These are phyloP conservation scores for Nothocercus nigrocapillus DNA, from an alignment of 2,113 vertebrate species.

Conservation along the genomic window DNA sequence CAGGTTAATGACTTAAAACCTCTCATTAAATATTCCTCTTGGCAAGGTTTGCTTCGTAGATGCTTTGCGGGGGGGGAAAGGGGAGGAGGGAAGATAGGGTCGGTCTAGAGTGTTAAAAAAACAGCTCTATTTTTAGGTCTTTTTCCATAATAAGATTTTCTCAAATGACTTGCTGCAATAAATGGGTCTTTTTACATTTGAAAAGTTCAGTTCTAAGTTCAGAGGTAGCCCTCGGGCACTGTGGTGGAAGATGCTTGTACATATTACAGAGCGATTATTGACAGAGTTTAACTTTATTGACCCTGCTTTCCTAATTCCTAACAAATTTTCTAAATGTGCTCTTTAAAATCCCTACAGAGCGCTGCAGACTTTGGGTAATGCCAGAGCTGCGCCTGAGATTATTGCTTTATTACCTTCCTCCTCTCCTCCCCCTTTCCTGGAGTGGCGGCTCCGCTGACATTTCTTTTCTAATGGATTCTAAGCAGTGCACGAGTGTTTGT, in stretches of 20 bases:
- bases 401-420: conserved; percentile 14
- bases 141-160: conserved; percentile 32
- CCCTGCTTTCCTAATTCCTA: conserved; percentile 52
- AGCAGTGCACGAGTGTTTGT: conserved; percentile 3
- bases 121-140: not conserved
- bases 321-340: conserved; percentile 41
- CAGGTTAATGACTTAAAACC: not conserved
- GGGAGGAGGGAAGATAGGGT: not conserved
- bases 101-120: not conserved
- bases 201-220: conserved; percentile 18
- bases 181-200: conserved; percentile 43
- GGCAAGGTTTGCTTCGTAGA: not conserved
- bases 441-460: not conserved
- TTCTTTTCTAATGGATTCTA: conserved; percentile 12
- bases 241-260: not conserved
- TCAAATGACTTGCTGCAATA: conserved; percentile 15
- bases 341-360: conserved; percentile 39
- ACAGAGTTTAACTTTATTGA: conserved; percentile 55
- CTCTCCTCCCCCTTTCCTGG: not conserved
- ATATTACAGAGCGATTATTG: conserved; percentile 48
- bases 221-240: conserved; percentile 10
- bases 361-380: conserved; percentile 20
- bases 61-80: not conserved
- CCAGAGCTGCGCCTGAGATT: not conserved
- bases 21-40: conserved; percentile 38